Base-by-base conservation (phyloP, 2,113 vertebrate genomes). In the Strix uralensis region DNA sequence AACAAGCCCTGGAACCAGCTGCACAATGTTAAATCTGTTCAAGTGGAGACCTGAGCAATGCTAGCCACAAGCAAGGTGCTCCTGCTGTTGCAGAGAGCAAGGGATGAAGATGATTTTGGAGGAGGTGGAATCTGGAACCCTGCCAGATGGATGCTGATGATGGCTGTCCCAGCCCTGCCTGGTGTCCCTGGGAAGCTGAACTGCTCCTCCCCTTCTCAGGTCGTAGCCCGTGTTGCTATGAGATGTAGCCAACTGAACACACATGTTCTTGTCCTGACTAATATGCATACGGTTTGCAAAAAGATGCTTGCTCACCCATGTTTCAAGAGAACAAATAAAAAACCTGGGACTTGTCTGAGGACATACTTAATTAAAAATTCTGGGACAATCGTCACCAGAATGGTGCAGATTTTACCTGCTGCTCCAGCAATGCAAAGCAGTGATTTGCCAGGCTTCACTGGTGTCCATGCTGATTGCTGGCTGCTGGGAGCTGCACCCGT, bases 251-350 rank as follows among this genome's bases (percentile, higher is more conserved):
- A 51, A 7, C 22, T 16, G 34, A 79, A 47, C 38, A 67, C 2
- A 0, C 1, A 0, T 16, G 36, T 4, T n/a, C 59, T 38, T 15
- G 8, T 51, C 74, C 61, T 57, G 14, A 26, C 59, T 10, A 7
- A 38, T 11, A 13, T 0, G 1, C 42, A 13, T 3, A 0, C 0
- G 1, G 1, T 13, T 30, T 66, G n/a, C 42, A 47, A 23, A 61
- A 62, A 23, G 20, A 3, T 19, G 10, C 21, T 30, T 17, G 17
- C 46, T 61, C 26, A 8, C 21, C 38, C n/a, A 26, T 27, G 11
- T 77, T 47, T 51, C 27, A 23, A 46, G 25, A 29, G 38, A 57
- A 61, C 25, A 7, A 27, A 29, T 17, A 15, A 61, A 70, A 82
- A 26, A 15, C 23, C 40, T 59, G 62, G 15, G 49, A 55, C 1